A percentile compares a stretch with the other conserved stretches of the same genome.
These are phyloP conservation scores for Drosophila mimica DNA, from an alignment of 2,888 invertebrate genomes.

Conservation along the genomic window DNA sequence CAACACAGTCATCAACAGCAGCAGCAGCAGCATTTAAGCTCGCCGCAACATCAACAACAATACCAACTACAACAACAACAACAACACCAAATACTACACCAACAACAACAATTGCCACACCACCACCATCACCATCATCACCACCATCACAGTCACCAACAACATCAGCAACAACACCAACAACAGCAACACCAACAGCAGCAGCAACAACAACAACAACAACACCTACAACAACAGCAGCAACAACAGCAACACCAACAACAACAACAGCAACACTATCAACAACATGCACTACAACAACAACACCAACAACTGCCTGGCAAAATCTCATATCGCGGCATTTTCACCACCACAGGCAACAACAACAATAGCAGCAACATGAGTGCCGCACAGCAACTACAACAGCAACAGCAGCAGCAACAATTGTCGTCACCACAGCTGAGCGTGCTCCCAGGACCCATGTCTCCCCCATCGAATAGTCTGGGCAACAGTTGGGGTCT, in stretches of 20 bases:
- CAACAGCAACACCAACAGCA: conserved; percentile 80
- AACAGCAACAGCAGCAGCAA: conserved; percentile 66
- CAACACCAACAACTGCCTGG: conserved; percentile 84
- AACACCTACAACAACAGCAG: conserved; percentile 72
- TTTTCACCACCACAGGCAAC: conserved; percentile 89
- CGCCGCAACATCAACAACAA: conserved; percentile 74
- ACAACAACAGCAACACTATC: conserved; percentile 78
- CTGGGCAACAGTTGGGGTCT: conserved; percentile 91
- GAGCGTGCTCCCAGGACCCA: conserved; percentile 84
- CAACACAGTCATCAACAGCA: conserved; percentile 75
- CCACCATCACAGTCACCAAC: conserved; percentile 66
- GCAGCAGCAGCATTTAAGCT: conserved; percentile 75
- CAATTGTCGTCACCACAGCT: conserved; percentile 84
- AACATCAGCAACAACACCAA: conserved; percentile 70
- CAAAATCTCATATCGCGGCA: conserved; percentile 88
- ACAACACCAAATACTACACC: conserved; percentile 84
- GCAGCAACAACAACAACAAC: conserved; percentile 76
- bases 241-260: conserved; percentile 83
- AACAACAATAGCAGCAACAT: conserved; percentile 85
- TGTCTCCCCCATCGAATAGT: conserved; percentile 87
- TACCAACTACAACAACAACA: conserved; percentile 81
- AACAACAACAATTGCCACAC: conserved; percentile 70
- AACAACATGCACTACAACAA: conserved; percentile 80
- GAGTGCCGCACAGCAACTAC: conserved; percentile 68
- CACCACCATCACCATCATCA: conserved; percentile 62